Evolutionary conservation across 2,113 vertebrate species (phyloP).

Genomic region (Lepisosteus osseus): DNA sequence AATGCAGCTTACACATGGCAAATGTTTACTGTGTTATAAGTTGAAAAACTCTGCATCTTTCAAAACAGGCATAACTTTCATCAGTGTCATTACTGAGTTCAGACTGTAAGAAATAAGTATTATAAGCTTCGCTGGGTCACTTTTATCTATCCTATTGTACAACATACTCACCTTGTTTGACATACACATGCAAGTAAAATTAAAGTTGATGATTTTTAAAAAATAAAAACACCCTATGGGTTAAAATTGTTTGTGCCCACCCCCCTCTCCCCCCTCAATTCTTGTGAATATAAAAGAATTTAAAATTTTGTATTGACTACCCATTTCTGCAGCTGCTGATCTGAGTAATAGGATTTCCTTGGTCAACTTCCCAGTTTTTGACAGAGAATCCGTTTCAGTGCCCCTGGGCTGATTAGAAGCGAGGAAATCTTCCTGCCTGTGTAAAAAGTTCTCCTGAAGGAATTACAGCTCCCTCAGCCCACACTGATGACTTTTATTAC

Average conservation of each 20-base stretch:
- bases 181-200: conserved; percentile 8
- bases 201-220: conserved; percentile 1
- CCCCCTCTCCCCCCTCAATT: conserved; percentile 18
- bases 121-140: conserved; percentile 38
- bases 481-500: conserved; percentile 26
- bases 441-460: too few species aligned
- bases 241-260: conserved; percentile 52
- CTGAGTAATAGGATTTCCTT: conserved; percentile 75
- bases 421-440: conserved; percentile 4
- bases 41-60: too few species aligned
- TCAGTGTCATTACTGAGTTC: neutral
- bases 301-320: conserved; percentile 62
- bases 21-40: too few species aligned
- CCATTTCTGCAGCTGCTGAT: conserved; percentile 75
- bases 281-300: conserved; percentile 32
- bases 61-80: too few species aligned
- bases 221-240: conserved; percentile 50
- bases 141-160: conserved; percentile 44
- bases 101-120: conserved; percentile 63
- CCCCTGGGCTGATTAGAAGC: conserved; percentile 16
- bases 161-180: conserved; percentile 30
- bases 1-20: too few species aligned
- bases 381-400: neutral
- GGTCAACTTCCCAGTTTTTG: conserved; percentile 42
- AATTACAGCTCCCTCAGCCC: conserved; percentile 10